These are phyloP conservation scores for Lateolabrax maculatus DNA, from an alignment of 2,797 vertebrate species.

Conservation along the genomic window DNA sequence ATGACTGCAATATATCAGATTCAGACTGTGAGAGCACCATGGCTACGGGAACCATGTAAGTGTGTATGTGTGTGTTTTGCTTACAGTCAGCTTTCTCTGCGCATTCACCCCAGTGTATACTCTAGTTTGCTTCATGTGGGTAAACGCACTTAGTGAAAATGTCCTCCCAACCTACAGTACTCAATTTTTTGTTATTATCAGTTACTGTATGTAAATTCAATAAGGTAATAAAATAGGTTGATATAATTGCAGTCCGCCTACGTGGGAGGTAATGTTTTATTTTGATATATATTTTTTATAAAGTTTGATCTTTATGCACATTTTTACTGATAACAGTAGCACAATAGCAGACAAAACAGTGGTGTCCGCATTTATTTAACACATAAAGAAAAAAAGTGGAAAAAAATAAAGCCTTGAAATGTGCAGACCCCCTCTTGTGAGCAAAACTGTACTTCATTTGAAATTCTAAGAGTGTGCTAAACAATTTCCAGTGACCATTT, in stretches of 20 bases:
- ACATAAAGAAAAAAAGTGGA: background rate
- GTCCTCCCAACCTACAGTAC: background rate
- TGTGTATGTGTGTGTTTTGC: conserved; percentile 6
- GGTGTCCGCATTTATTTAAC: background rate
- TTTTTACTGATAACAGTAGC: background rate
- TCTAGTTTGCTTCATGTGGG: conserved; percentile 24
- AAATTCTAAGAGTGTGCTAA: background rate
- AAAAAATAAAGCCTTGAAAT: background rate
- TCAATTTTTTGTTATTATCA: conserved; percentile 3
- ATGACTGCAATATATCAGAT: conserved; percentile 64
- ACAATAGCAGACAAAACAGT: background rate
- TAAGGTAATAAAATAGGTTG: conserved; percentile 5
- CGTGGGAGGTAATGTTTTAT: conserved; percentile 7
- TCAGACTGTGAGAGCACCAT: conserved; percentile 12
- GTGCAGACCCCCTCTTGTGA: background rate
- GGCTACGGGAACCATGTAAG: conserved; percentile 5
- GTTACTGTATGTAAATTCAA: conserved; percentile 34
- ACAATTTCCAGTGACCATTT: conserved; percentile 3
- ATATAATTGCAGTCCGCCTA: conserved; percentile 5
- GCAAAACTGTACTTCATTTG: background rate
- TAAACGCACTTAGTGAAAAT: conserved; percentile 1
- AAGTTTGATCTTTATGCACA: background rate
- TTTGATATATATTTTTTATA: background rate
- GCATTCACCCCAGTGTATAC: conserved; percentile 5
- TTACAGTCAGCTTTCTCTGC: conserved; percentile 14